Evolutionary conservation across 2,888 invertebrate genomes (phyloP), one percentile per base, ranked within the genome.

Genomic region (Fragum whitleyi): DNA sequence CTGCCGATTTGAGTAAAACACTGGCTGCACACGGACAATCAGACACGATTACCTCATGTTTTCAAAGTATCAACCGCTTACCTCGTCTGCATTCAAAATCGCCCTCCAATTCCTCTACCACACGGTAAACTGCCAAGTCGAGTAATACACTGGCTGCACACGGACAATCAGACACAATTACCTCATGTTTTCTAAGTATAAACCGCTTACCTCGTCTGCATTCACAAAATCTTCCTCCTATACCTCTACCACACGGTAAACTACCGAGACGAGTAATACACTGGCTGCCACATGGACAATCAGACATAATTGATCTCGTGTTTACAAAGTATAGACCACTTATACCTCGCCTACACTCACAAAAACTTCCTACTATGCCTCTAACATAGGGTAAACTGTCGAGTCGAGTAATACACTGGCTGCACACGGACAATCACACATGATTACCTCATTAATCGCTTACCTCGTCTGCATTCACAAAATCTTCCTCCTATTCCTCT

Each of bases 201-300:
- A n/a, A n/a, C n/a, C n/a, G n/a, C n/a, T n/a, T 67, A 67, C 67
- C 67, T 67, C 42, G 32, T 67, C 21, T 67, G 36, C 67, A 67
- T 11, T 32, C 9, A 42, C 67, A 67, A 23, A 19, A 19, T n/a
- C 47, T 47, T 14, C 47, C 47, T n/a, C 47, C 47, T 9, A n/a
- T 3, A 21, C 23, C 67, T 6, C 67, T 2, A 21, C 28, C 7
- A 57, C 57, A 57, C 7, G 57, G 57, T 26, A 57, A 0, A 23
- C 26, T 26, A 5, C 26, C 14, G 9, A 14, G 7, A 11, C 28
- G 14, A 28, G 57, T 26, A 19, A 57, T 26, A 28, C 57, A 57
- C 26, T 26, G 28, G 26, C 57, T 57, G 16, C 57, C 57, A 57
- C 57, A 57, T 23, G 57, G 26, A 57, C 57, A 57, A 16, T 57